phyloP scores from a whole-genome alignment of 2,113 vertebrate genomes.

The Cebus imitator region DNA sequence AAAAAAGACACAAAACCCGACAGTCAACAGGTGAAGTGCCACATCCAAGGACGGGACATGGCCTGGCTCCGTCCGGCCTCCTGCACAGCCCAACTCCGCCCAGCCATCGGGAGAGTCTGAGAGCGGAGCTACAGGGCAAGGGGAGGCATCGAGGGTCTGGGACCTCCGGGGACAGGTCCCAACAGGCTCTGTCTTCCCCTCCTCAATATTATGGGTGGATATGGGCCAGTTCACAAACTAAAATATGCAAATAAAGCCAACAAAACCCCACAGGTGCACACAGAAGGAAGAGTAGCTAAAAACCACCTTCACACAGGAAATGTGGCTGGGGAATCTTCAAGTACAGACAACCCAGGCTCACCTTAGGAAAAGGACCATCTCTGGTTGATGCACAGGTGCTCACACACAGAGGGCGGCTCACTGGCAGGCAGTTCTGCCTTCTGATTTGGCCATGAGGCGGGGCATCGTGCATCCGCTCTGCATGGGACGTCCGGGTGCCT shows the following conservation, averaged over 20 bases:
- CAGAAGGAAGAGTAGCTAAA: neutral
- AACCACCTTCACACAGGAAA: no score
- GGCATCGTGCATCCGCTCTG: no score
- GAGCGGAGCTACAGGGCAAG: accelerated
- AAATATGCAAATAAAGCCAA: neutral
- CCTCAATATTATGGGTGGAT: neutral
- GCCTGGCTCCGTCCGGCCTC: accelerated
- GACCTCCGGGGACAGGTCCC: no score
- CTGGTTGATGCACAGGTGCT: neutral
- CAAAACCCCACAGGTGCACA: neutral
- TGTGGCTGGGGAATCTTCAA: no score
- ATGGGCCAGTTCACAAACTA: no score
- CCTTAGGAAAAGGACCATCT: neutral
- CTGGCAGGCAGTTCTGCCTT: neutral
- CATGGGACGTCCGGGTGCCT: neutral
- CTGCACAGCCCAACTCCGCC: no score
- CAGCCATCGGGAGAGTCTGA: neutral
- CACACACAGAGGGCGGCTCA: neutral
- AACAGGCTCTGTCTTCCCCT: accelerated
- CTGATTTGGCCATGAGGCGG: neutral
- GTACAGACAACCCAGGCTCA: accelerated
- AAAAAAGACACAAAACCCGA: neutral
- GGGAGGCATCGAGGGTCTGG: accelerated
- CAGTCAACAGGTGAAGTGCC: neutral
- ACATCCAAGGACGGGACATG: neutral